Evolutionary conservation across 2,888 invertebrate genomes (phyloP), one percentile per base, ranked within the genome.

Genomic region (Mythimna impura): DNA sequence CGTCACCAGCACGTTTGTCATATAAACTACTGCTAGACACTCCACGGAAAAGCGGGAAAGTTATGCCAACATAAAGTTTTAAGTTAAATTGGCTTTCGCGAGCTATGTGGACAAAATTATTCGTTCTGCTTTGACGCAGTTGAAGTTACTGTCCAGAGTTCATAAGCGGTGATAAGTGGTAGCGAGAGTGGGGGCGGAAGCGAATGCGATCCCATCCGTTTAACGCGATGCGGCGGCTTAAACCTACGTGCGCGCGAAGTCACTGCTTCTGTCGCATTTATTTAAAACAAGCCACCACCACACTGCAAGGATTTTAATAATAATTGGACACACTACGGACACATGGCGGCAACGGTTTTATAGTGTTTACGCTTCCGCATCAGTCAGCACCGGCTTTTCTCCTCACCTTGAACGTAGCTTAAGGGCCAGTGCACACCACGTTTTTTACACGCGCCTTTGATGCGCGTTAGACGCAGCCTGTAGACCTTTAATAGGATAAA

Each of bases 1-100:
- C n/a, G 69, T 68, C 69, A 36, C 5, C 68, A 5, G 34, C 68
- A 68, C 69, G 76, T 68, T 60, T 76, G 76, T 74, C 73, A 76
- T 75, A 73, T 76, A 60, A 67, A 76, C 50, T 68, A 73, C 9
- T 9, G 36, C 76, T 25, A 73, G 40, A 63, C 25, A 73, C 47
- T 50, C 36, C n/a, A 50, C 62, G 71, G 64, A 57, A 68, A 64
- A 80, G 54, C 70, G 34, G 55, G 76, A 78, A 80, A 84, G 80
- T 76, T 86, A 73, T 74, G 55, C 69, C 47, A 73, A 85, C 80
- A 64, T 52, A 64, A 83, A 82, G 76, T 74, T 76, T 74, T 63
- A 85, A 85, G 86, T 86, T 85, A 85, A 85, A 85, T 86, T 85
- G 84, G 84, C 84, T 85, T 86, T 65, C 55, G n/a, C 54, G 36